These are phyloP conservation scores for Stenopsyche tienmushanensis DNA, from an alignment of 1,140 invertebrate species.

Conservation along the genomic window DNA sequence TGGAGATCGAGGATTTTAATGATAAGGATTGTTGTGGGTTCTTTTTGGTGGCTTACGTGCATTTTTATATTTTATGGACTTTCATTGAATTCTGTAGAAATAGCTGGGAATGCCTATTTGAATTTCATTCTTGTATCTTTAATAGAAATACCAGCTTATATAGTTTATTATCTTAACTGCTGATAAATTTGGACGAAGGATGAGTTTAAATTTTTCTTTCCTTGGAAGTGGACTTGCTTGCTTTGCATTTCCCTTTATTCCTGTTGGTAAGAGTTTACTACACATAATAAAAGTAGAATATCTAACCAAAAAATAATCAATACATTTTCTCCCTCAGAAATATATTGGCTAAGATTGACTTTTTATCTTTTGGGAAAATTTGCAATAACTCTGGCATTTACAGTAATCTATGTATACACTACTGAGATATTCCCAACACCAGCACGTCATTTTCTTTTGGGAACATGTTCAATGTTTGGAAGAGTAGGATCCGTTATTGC, in stretches of 20 bases:
- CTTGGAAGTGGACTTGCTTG: conserved; percentile 59
- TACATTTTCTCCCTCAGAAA: conserved; percentile 1
- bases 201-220: conserved; percentile 60
- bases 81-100: conserved; percentile 73
- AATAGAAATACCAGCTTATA: conserved; percentile 72
- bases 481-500: conserved; percentile 69
- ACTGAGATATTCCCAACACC: conserved; percentile 72
- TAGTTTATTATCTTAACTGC: conserved; percentile 66
- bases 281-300: conserved; percentile 63
- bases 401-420: conserved; percentile 68
- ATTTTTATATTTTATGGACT: conserved; percentile 80
- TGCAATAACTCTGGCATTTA: conserved; percentile 64
- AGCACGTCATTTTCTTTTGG: conserved; percentile 63
- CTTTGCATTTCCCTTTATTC: conserved; percentile 47
- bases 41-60: conserved; percentile 68
- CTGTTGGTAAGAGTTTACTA: conserved; percentile 49
- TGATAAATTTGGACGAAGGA: conserved; percentile 64
- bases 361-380: conserved; percentile 68
- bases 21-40: conserved; percentile 63
- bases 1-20: conserved; percentile 60
- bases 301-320: background rate
- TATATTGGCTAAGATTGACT: conserved; percentile 51
- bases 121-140: conserved; percentile 71
- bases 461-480: conserved; percentile 69
- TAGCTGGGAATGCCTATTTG: conserved; percentile 70